Conservation (phyloP, 2,113 vertebrate species). For the Hoplias malabaricus region DNA sequence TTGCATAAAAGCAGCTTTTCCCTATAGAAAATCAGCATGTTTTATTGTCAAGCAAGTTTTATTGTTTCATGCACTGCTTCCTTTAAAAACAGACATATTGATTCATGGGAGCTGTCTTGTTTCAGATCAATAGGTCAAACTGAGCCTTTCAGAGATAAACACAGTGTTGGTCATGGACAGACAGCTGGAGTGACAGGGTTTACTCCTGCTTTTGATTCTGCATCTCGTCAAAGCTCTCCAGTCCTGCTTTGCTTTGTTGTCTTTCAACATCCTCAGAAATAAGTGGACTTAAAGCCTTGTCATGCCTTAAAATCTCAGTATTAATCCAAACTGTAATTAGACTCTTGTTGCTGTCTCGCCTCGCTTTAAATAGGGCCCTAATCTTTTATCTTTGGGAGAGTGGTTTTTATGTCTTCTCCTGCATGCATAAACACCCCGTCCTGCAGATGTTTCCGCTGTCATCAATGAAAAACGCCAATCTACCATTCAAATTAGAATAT, state of each 20-base stretch:
- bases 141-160: conserved; percentile 13
- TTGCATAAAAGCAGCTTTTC: too few species aligned
- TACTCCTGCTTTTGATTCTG: conserved; percentile 18
- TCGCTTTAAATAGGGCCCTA: conserved; percentile 51
- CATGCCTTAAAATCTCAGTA: conserved; percentile 47
- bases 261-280: conserved; percentile 17
- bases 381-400: conserved; percentile 49
- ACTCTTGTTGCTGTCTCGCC: conserved; percentile 40
- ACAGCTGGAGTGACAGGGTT: conserved; percentile 11
- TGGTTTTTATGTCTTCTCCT: conserved; percentile 52
- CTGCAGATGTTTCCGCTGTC: conserved; percentile 69
- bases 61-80: not conserved
- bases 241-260: not conserved
- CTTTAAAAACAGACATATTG: conserved; percentile 15
- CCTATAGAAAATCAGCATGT: not conserved
- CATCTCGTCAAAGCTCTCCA: not conserved
- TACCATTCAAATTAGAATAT: conserved; percentile 69
- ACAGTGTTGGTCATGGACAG: not conserved
- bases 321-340: conserved; percentile 42
- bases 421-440: conserved; percentile 54
- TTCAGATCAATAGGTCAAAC: conserved; percentile 38
- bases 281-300: conserved; percentile 13
- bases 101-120: not conserved
- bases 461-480: conserved; percentile 70
- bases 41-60: not conserved